phyloP scores from a whole-genome alignment of 64 coral and sea anemone genomes.

The Stichodactyla helianthus region DNA sequence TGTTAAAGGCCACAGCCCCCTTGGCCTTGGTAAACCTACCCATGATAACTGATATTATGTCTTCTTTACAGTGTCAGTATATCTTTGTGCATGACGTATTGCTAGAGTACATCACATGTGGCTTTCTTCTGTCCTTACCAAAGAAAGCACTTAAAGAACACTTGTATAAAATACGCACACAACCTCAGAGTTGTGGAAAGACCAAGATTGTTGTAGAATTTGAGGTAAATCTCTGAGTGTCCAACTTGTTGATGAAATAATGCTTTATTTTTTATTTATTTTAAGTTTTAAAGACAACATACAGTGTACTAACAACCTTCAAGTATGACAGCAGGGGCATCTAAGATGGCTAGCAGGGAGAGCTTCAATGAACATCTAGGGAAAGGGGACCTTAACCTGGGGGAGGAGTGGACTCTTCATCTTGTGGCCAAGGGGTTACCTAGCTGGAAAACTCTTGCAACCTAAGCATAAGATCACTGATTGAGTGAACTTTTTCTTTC shows the following conservation, averaged over 20 bases:
- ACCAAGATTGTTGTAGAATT: constrained; percentile 60
- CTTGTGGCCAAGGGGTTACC: too few relatives aligned
- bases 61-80: constrained; percentile 76
- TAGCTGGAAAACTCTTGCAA: too few relatives aligned
- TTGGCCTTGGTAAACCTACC: too few relatives aligned
- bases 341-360: too few relatives aligned
- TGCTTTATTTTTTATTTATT: constrained; percentile 8
- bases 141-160: constrained; percentile 60
- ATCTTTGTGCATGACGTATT: constrained; percentile 92
- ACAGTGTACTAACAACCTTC: too few relatives aligned
- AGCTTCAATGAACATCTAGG: too few relatives aligned
- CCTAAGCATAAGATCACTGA: not conserved
- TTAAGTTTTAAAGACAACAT: too few relatives aligned
- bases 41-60: not conserved
- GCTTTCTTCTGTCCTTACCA: constrained; percentile 50
- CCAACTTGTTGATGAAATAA: too few relatives aligned
- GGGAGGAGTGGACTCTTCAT: too few relatives aligned
- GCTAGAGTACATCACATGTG: constrained; percentile 67
- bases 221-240: constrained; percentile 57
- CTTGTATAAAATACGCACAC: constrained; percentile 36
- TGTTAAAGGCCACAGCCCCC: too few relatives aligned
- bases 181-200: constrained; percentile 3
- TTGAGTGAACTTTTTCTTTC: not conserved
- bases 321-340: too few relatives aligned
- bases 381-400: too few relatives aligned